These are phyloP conservation scores for Drosophila seguyi DNA, from an alignment of 1,140 invertebrate genomes.

Conservation along the genomic window DNA sequence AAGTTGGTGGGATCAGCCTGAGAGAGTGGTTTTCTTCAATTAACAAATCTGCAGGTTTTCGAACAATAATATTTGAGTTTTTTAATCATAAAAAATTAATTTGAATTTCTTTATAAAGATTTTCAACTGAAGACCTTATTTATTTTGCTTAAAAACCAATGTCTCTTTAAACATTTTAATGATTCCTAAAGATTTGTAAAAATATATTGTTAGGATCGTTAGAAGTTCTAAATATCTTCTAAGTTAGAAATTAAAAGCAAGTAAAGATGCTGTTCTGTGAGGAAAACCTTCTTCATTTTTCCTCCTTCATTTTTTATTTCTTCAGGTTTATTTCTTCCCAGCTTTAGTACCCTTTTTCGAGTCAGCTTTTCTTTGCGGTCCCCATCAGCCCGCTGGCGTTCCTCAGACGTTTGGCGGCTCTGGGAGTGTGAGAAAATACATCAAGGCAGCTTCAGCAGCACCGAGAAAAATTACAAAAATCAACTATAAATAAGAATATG, in stretches of 20 bases:
- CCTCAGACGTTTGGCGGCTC: constrained; percentile 17
- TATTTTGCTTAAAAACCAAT: too few relatives aligned
- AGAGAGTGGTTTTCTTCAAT: constrained; percentile 10
- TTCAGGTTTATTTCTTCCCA: constrained; percentile 3
- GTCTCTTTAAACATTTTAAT: not conserved
- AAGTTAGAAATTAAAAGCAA: constrained; percentile 37
- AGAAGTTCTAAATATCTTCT: constrained; percentile 7
- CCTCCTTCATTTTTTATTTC: constrained; percentile 15
- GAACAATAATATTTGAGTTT: not conserved
- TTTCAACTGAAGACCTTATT: not conserved
- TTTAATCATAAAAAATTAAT: not conserved
- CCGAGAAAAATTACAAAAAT: not conserved
- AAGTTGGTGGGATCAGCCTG: not conserved
- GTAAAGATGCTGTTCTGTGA: constrained; percentile 8
- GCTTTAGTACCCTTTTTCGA: constrained; percentile 27
- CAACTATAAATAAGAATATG: not conserved
- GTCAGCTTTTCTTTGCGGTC: constrained; percentile 54
- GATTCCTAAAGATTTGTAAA: not conserved
- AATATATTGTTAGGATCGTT: not conserved
- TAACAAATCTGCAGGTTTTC: not conserved
- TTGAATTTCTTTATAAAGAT: not conserved
- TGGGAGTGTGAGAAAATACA: constrained; percentile 71
- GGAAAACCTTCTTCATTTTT: constrained; percentile 25
- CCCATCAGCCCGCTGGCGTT: constrained; percentile 41
- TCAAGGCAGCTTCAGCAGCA: constrained; percentile 39